Evolutionary conservation across 2,113 vertebrate species (phyloP), one percentile per base, ranked within the genome.

Genomic region (Tyto alba): DNA sequence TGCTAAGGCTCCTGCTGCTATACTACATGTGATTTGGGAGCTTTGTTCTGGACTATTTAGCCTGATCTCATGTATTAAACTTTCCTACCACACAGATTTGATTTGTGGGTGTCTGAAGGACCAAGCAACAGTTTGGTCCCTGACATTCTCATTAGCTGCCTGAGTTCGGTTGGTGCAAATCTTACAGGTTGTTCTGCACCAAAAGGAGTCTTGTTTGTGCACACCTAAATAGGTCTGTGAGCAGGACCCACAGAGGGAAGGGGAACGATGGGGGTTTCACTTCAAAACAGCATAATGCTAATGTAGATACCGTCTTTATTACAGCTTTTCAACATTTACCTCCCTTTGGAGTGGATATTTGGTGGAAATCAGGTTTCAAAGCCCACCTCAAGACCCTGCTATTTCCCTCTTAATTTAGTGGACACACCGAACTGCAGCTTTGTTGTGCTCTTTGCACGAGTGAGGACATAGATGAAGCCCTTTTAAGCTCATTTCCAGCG

Each of bases 21-120:
- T 30, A 4, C 7, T 50, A 3, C 5, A 0, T 1, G 1, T 47
- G 52, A 4, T 43, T 23, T 45, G 40, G 67, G 78, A 64, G 48
- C 78, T 74, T 27, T 36, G 25, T 30, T 88, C 73, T 14, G 83
- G 32, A 14, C n/a, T 64, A 1, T 23, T 73, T 26, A 25, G 68
- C 14, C 21, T 59, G 4, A 0, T 67, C 53, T 53, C 13, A 3
- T 6, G 6, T 8, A 27, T n/a, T 53, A 30, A 59, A 50, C 43
- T 50, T 68, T 34, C 59, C 74, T 23, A 0, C 32, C 25, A 5
- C 0, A 0, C 5, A 5, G 6, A 22, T 57, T 72, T 55, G 29
- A 50, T 74, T n/a, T 16, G 32, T 72, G 79, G 26, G 11, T 9
- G 29, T 36, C 43, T 64, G 75, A 55, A 45, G 40, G 55, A 72